These are phyloP conservation scores for Sphaeridia pumilis DNA, from an alignment of 2,888 invertebrate genomes.

Conservation along the genomic window DNA sequence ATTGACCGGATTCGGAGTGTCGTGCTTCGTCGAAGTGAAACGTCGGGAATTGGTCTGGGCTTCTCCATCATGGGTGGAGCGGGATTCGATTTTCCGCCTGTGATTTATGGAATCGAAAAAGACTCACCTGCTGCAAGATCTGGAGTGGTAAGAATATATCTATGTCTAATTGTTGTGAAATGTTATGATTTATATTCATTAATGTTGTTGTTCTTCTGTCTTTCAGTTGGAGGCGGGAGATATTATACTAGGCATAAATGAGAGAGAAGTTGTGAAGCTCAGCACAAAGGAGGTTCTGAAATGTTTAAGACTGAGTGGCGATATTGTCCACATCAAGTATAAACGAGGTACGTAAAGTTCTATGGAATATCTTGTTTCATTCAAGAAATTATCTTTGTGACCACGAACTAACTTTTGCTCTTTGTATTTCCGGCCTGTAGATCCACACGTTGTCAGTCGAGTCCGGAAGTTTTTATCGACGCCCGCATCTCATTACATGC, in stretches of 20 bases:
- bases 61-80: conserved; percentile 82
- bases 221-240: conserved; percentile 85
- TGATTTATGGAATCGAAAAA: conserved; percentile 85
- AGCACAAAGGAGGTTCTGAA: conserved; percentile 89
- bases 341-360: conserved; percentile 62
- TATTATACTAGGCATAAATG: conserved; percentile 85
- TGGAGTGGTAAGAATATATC: conserved; percentile 57
- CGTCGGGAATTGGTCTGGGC: conserved; percentile 48
- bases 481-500: conserved; percentile 27
- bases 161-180: neutral
- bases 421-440: no score
- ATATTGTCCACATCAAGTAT: conserved; percentile 79
- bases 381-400: neutral
- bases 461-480: conserved; percentile 40
- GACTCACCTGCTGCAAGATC: conserved; percentile 85
- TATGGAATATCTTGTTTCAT: neutral
- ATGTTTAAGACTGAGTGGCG: conserved; percentile 81
- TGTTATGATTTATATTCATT: conserved; percentile 3
- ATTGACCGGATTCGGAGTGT: conserved; percentile 34
- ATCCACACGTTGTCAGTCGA: conserved; percentile 70
- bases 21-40: conserved; percentile 31
- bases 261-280: conserved; percentile 81
- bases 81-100: conserved; percentile 66
- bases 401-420: no score
- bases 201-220: conserved; percentile 21